Evolutionary conservation across 2,797 vertebrate genomes (phyloP).

Genomic region (Momotus momota): DNA sequence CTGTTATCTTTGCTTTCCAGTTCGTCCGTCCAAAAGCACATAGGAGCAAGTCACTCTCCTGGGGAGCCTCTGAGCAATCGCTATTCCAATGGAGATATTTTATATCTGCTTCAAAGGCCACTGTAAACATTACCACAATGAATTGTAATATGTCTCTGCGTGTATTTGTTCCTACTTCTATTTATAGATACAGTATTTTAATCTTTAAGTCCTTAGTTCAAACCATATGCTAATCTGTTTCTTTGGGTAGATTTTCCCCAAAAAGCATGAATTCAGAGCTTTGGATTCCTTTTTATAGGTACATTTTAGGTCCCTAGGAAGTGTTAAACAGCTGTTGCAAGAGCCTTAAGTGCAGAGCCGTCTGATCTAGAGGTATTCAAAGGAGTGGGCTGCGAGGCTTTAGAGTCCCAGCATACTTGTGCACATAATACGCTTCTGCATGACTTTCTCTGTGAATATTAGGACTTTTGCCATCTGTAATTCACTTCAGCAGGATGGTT

Average conservation of each 20-base stretch:
- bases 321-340: conserved; percentile 51
- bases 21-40: not conserved
- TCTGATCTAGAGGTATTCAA: conserved; percentile 40
- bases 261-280: not conserved
- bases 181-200: not conserved
- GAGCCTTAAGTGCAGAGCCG: not conserved
- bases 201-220: not conserved
- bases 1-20: conserved; percentile 25
- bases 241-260: not conserved
- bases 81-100: not conserved
- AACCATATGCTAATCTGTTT: not conserved
- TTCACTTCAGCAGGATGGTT: not conserved
- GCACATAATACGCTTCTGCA: not conserved
- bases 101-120: conserved; percentile 12
- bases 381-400: not conserved
- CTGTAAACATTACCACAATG: not conserved
- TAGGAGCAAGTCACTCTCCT: not conserved
- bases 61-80: not conserved
- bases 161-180: not conserved
- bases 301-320: conserved; percentile 38
- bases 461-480: not conserved
- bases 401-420: not conserved
- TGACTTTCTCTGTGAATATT: not conserved
- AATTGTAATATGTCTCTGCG: not conserved
- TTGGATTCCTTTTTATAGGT: conserved; percentile 21